Evolutionary conservation across 2,888 invertebrate genomes (phyloP), one percentile per base, ranked within the genome.

Genomic region (Cenopis cana): DNA sequence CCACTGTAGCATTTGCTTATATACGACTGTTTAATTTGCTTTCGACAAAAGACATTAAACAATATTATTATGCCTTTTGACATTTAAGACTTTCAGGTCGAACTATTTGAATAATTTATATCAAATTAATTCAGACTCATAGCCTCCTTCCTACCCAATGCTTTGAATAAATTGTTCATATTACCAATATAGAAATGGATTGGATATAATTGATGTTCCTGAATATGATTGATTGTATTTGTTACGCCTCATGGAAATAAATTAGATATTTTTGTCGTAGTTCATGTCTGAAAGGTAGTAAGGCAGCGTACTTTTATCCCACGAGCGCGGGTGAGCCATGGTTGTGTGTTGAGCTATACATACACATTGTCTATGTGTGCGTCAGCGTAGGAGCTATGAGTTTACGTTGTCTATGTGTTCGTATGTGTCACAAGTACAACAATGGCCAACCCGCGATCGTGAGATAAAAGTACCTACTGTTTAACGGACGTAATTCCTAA

Each of bases 21-120:
- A n/a, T n/a, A n/a, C n/a, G n/a, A n/a, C n/a, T n/a, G n/a, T n/a
- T n/a, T n/a, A n/a, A n/a, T n/a, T n/a, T n/a, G n/a, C n/a, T n/a
- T n/a, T n/a, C n/a, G n/a, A n/a, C n/a, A n/a, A n/a, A 60, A 46
- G 29, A 46, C 20, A 41, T 59, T 59, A 9, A 24, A 24, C 11
- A 60, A 46, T 46, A 29, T 60, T 29, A 60, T 60, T 29, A 60
- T 46, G n/a, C 60, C 60, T 46, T 60, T 46, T 60, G 60, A n/a
- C 46, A 46, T 46, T 24, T 46, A 49, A 60, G 60, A 60, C 24
- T 17, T 46, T 46, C 29, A 24, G 29, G 46, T 46, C n/a, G 46
- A 29, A 46, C 46, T 24, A 9, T 29, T 60, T 60, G 60, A 60
- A 60, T 60, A 46, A 60, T 60, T 60, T 60, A 60, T 60, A 6